Conservation (phyloP, 2,797 vertebrate species). For the Triplophysa yarkandensis region DNA sequence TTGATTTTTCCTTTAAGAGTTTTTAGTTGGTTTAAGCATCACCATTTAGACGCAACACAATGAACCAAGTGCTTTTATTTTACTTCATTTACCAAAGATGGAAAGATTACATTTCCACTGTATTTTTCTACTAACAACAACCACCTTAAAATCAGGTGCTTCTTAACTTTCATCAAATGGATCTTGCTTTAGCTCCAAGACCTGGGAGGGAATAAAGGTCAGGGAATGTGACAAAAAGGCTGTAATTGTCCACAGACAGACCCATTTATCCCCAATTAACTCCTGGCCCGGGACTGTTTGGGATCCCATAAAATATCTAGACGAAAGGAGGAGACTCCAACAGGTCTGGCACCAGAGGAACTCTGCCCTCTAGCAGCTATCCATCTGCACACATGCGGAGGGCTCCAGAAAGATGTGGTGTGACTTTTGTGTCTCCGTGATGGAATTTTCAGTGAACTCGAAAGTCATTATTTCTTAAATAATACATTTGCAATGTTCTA, state of each 20-base stretch:
- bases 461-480: constrained; percentile 39
- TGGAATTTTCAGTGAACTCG: constrained; percentile 38
- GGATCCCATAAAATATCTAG: constrained; percentile 58
- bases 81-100: background rate
- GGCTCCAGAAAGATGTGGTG: constrained; percentile 30
- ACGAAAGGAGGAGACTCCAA: constrained; percentile 55
- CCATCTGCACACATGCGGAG: constrained; percentile 46
- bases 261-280: constrained; percentile 60
- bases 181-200: constrained; percentile 5
- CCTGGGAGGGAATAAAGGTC: constrained; percentile 55
- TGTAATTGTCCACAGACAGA: constrained; percentile 53
- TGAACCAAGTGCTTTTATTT: background rate
- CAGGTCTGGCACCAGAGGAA: constrained; percentile 64
- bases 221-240: constrained; percentile 62
- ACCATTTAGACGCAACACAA: background rate
- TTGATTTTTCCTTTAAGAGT: background rate
- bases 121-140: background rate
- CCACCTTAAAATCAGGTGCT: background rate
- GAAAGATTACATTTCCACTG: background rate
- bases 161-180: background rate
- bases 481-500: constrained; percentile 32
- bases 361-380: constrained; percentile 51
- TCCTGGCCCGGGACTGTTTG: constrained; percentile 66
- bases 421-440: constrained; percentile 36
- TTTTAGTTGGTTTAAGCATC: background rate